A percentile compares a stretch with the other conserved stretches of the same genome.
Evolutionary conservation across 1,140 invertebrate species (phyloP).

Genomic region (Batillaria attramentaria): DNA sequence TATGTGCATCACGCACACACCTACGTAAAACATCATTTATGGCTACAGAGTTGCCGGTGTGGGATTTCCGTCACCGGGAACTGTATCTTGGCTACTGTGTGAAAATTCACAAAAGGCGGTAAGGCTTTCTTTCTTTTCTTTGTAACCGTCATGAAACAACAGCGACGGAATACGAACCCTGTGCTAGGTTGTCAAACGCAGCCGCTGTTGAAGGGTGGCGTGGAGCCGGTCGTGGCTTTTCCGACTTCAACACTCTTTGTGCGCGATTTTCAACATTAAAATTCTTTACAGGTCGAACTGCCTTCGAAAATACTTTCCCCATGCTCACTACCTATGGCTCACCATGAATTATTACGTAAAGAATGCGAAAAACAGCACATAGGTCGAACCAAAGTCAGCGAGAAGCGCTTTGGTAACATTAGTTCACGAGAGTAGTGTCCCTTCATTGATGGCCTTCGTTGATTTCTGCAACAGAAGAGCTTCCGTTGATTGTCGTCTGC

Average conservation of each 20-base stretch:
- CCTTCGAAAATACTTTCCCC: conserved; percentile 21
- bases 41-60: no score
- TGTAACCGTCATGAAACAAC: no score
- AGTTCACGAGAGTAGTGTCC: neutral
- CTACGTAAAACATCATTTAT: no score
- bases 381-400: conserved; percentile 25
- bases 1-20: no score
- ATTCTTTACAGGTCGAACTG: conserved; percentile 17
- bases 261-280: conserved; percentile 28
- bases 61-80: no score
- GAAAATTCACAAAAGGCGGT: no score
- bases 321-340: neutral
- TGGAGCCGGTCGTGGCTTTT: conserved; percentile 24
- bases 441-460: neutral
- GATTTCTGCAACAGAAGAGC: no score
- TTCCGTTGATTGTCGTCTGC: no score
- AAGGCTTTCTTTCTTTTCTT: no score
- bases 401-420: neutral
- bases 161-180: neutral
- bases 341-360: neutral
- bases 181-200: neutral
- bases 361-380: neutral
- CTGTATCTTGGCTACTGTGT: no score
- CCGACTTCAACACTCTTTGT: conserved; percentile 1
- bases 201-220: conserved; percentile 23